Evolutionary conservation across 1,140 invertebrate genomes (phyloP).

Genomic region (Pemphigus obesinymphae): DNA sequence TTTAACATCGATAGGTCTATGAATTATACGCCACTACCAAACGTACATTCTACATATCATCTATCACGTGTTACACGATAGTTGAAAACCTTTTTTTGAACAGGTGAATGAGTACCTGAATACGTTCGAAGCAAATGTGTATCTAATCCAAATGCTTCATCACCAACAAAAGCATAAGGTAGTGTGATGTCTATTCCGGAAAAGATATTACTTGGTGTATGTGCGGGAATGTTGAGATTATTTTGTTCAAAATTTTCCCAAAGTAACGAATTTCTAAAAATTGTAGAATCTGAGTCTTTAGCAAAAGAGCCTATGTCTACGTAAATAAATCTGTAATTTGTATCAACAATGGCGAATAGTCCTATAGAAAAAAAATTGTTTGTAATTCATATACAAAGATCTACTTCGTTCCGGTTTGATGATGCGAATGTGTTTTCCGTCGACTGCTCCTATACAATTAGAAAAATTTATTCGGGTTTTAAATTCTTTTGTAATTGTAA

Average conservation of each 20-base stretch:
- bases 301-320: conserved; percentile 41
- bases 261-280: conserved; percentile 10
- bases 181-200: not conserved
- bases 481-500: conserved; percentile 21
- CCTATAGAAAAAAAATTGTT: conserved; percentile 40
- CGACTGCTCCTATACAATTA: not conserved
- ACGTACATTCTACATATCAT: conserved; percentile 51
- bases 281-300: conserved; percentile 42
- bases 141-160: not conserved
- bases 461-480: conserved; percentile 11
- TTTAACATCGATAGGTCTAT: conserved; percentile 45
- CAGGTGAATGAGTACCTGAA: conserved; percentile 22
- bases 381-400: conserved; percentile 44
- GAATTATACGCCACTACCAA: conserved; percentile 50
- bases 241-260: not conserved
- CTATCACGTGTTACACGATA: conserved; percentile 47
- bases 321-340: conserved; percentile 40
- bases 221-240: not conserved
- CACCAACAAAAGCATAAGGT: not conserved
- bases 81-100: conserved; percentile 49
- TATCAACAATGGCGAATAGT: conserved; percentile 28
- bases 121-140: conserved; percentile 48
- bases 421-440: conserved; percentile 41
- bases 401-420: conserved; percentile 24
- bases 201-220: not conserved